A percentile compares a stretch with the other conserved stretches of the same genome.
These are phyloP conservation scores for Sphaeridia pumilis DNA, from an alignment of 2,888 invertebrate genomes.

Conservation along the genomic window DNA sequence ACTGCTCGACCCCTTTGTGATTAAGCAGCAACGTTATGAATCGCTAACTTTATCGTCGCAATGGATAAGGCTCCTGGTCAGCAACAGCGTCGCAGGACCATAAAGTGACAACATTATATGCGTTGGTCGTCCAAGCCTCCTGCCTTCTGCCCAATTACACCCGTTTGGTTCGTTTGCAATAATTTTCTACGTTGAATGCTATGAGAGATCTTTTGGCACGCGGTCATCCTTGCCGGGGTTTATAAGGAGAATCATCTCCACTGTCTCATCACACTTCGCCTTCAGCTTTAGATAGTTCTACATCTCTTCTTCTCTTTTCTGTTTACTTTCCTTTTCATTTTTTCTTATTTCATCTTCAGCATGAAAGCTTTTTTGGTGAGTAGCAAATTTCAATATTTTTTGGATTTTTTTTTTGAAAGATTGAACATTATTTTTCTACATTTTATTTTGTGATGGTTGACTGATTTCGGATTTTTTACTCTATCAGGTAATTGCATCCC, in stretches of 20 bases:
- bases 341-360: neutral
- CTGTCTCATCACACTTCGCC: conserved; percentile 12
- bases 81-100: neutral
- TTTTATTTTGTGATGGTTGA: neutral
- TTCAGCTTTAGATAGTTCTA: conserved; percentile 15
- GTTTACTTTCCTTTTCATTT: neutral
- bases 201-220: conserved; percentile 17
- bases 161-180: conserved; percentile 8
- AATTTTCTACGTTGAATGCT: conserved; percentile 1
- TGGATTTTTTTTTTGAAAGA: neutral
- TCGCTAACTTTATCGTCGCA: no score
- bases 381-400: neutral
- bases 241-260: conserved; percentile 11
- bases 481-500: conserved; percentile 37
- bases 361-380: conserved; percentile 16
- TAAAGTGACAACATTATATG: conserved; percentile 1
- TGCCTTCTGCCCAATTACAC: neutral
- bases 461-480: conserved; percentile 37
- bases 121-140: no score
- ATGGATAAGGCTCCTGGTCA: neutral
- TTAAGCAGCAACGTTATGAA: no score
- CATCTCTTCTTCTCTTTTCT: conserved; percentile 15
- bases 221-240: conserved; percentile 15
- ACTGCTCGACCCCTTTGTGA: no score
- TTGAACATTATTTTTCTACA: neutral